These are phyloP conservation scores for Hyla sarda DNA, from an alignment of 2,113 vertebrate genomes.

Conservation along the genomic window DNA sequence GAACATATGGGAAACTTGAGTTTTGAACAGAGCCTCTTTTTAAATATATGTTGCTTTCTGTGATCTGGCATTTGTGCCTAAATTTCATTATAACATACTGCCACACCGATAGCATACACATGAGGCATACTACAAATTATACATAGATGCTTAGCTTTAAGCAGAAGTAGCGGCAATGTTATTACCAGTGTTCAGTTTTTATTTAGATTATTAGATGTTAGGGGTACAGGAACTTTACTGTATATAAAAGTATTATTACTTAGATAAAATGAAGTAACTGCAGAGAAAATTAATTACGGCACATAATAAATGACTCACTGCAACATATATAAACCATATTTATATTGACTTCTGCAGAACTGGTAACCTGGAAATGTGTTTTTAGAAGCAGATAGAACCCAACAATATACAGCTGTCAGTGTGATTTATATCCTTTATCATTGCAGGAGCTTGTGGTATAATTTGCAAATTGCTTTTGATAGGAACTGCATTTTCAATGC, in stretches of 20 bases:
- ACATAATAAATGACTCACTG: constrained; percentile 49
- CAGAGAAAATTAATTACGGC: constrained; percentile 40
- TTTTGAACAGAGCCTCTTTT: background rate
- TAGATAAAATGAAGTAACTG: constrained; percentile 23
- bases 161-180: background rate
- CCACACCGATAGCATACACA: background rate
- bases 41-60: no score
- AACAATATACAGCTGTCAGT: constrained; percentile 50
- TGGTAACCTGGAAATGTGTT: constrained; percentile 46
- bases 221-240: background rate
- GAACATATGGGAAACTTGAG: no score
- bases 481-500: constrained; percentile 16
- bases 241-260: constrained; percentile 10
- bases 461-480: constrained; percentile 49
- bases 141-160: background rate
- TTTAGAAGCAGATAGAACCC: constrained; percentile 37
- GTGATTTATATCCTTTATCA: constrained; percentile 54
- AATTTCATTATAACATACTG: background rate
- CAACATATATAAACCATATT: constrained; percentile 27
- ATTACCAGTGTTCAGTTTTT: background rate
- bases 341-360: constrained; percentile 43
- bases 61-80: no score
- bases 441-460: constrained; percentile 25
- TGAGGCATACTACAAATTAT: background rate
- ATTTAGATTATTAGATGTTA: background rate